Conservation (phyloP, 2,888 invertebrate genomes). For the Coenonympha arcania region DNA sequence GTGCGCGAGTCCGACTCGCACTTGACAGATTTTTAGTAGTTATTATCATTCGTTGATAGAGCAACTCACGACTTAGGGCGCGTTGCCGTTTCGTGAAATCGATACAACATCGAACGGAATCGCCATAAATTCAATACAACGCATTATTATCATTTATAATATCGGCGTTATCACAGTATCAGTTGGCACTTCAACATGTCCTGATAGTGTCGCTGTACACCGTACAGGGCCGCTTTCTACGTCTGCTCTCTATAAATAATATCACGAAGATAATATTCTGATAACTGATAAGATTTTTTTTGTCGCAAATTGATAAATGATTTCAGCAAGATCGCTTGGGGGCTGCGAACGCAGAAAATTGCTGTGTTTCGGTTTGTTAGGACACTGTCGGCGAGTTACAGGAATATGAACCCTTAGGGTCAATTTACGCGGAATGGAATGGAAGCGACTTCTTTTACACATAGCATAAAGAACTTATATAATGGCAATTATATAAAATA, state of each 20-base stretch:
- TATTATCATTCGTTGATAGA: neutral
- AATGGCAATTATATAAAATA: too few species aligned
- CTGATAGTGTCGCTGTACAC: constrained; percentile 33
- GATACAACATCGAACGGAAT: constrained; percentile 12
- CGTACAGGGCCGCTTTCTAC: constrained; percentile 27
- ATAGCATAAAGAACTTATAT: too few species aligned
- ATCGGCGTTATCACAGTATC: constrained; percentile 33
- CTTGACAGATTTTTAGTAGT: neutral
- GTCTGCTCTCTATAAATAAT: constrained; percentile 21
- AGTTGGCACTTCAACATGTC: constrained; percentile 30
- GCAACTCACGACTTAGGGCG: neutral
- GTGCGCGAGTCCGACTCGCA: too few species aligned
- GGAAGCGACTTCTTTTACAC: too few species aligned
- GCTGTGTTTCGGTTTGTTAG: too few species aligned
- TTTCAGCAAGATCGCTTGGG: too few species aligned
- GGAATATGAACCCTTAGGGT: too few species aligned
- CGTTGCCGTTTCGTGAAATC: constrained; percentile 2
- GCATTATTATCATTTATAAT: constrained; percentile 26
- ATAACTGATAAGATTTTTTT: neutral
- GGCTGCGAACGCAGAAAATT: too few species aligned
- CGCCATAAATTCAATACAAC: constrained; percentile 11
- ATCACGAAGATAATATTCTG: neutral
- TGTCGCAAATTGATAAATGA: neutral
- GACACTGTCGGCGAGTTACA: too few species aligned
- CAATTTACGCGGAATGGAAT: too few species aligned